A percentile compares a stretch with the other conserved stretches of the same genome.
Conservation (phyloP, 2,797 vertebrate genomes). For the Myotis vivesi region DNA sequence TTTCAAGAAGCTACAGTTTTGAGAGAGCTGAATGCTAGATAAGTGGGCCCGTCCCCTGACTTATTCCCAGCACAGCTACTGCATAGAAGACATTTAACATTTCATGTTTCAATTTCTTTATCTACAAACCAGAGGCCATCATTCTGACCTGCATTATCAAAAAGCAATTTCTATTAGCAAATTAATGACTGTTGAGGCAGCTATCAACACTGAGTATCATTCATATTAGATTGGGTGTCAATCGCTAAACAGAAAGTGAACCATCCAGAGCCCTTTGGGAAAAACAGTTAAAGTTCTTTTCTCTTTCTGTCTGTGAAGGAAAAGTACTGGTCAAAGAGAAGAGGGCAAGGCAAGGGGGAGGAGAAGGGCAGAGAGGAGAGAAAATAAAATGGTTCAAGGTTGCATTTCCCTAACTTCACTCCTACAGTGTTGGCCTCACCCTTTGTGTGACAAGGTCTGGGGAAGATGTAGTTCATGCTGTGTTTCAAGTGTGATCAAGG, state of each 20-base stretch:
- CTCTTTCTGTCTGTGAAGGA: conserved; percentile 33
- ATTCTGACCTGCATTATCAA: conserved; percentile 72
- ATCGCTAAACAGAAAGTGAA: conserved; percentile 66
- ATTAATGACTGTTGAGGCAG: conserved; percentile 72
- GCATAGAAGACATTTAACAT: conserved; percentile 59
- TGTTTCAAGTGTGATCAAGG: conserved; percentile 85
- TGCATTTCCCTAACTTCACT: conserved; percentile 82
- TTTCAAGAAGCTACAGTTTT: conserved; percentile 22
- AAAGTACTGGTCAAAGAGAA: conserved; percentile 66
- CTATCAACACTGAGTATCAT: conserved; percentile 59
- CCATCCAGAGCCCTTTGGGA: conserved; percentile 59
- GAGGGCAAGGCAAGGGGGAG: conserved; percentile 33
- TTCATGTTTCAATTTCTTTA: conserved; percentile 70
- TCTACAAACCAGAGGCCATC: conserved; percentile 56
- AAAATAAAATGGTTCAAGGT: conserved; percentile 81
- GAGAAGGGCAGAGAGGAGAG: conserved; percentile 73
- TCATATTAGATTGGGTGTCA: conserved; percentile 62
- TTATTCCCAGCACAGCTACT: conserved; percentile 15
- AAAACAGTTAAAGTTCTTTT: conserved; percentile 49
- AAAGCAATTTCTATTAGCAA: conserved; percentile 77
- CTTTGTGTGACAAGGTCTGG: conserved; percentile 83
- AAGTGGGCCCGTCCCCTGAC: background rate
- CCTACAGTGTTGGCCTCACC: conserved; percentile 79
- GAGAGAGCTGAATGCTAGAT: background rate
- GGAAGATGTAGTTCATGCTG: conserved; percentile 84